These are phyloP conservation scores for Ibidorhyncha struthersii DNA, from an alignment of 2,113 vertebrate species.

Conservation along the genomic window DNA sequence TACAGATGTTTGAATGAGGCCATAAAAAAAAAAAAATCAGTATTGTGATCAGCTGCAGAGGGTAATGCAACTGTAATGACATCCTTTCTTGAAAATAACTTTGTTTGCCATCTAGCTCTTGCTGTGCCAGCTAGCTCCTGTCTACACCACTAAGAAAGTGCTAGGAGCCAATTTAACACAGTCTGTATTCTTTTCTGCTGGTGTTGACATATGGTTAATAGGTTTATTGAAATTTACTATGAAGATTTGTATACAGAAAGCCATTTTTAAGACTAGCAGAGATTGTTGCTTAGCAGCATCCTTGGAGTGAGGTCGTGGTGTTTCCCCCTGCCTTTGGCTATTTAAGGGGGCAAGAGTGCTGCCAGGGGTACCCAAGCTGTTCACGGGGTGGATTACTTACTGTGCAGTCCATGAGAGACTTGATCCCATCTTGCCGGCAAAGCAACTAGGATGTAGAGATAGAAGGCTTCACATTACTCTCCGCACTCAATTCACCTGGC, in stretches of 20 bases:
- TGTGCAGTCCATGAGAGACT: neutral
- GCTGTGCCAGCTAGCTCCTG: neutral
- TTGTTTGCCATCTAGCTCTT: neutral
- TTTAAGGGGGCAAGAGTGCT: neutral
- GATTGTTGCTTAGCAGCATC: neutral
- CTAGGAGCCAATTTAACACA: neutral
- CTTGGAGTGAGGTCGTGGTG: neutral
- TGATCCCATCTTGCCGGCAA: neutral
- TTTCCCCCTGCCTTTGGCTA: neutral
- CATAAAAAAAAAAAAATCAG: neutral
- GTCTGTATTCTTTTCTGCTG: neutral
- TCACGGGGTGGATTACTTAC: neutral
- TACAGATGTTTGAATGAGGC: neutral
- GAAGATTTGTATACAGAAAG: neutral
- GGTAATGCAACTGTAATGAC: neutral
- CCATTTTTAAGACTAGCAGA: neutral
- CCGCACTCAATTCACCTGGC: neutral
- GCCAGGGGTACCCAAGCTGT: neutral
- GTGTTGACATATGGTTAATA: slow-evolving; percentile 1
- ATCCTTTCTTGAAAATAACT: slow-evolving; percentile 6
- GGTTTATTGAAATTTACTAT: neutral
- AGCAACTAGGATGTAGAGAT: neutral
- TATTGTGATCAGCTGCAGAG: neutral
- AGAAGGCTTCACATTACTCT: neutral
- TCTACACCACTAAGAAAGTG: neutral